Conservation (phyloP, 2,888 invertebrate genomes). For the Campopleginae sp. region DNA sequence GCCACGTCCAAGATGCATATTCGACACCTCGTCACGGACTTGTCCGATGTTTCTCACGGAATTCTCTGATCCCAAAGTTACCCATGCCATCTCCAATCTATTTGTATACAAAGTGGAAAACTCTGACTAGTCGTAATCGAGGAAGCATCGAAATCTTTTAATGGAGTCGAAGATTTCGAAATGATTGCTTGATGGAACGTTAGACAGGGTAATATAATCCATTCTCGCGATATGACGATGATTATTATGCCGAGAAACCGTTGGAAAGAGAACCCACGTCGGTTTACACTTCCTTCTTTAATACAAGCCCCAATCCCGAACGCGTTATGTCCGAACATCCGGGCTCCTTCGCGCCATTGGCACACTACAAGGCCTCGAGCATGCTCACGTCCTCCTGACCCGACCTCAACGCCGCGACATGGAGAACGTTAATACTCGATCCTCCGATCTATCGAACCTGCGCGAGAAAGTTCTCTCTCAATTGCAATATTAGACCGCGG, state of each 20-base stretch:
- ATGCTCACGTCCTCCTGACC: constrained; percentile 66
- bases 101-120: not conserved
- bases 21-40: not conserved
- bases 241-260: constrained; percentile 58
- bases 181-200: constrained; percentile 25
- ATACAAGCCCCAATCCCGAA: not conserved
- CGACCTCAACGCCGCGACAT: constrained; percentile 56
- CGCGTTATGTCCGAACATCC: constrained; percentile 30
- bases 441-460: constrained; percentile 51
- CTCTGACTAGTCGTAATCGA: not conserved
- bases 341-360: constrained; percentile 41
- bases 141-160: not conserved
- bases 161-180: constrained; percentile 36
- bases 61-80: not conserved
- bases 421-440: constrained; percentile 21
- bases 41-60: not conserved
- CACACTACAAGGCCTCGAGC: constrained; percentile 21
- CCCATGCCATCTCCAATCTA: not conserved
- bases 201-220: constrained; percentile 25
- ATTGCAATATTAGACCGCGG: not conserved
- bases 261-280: constrained; percentile 28
- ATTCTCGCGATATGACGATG: constrained; percentile 8
- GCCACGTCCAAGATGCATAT: not conserved
- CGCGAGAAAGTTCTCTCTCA: constrained; percentile 34
- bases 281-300: constrained; percentile 51